Evolutionary conservation across 2,888 invertebrate genomes (phyloP).

Genomic region (Linyphia triangularis): DNA sequence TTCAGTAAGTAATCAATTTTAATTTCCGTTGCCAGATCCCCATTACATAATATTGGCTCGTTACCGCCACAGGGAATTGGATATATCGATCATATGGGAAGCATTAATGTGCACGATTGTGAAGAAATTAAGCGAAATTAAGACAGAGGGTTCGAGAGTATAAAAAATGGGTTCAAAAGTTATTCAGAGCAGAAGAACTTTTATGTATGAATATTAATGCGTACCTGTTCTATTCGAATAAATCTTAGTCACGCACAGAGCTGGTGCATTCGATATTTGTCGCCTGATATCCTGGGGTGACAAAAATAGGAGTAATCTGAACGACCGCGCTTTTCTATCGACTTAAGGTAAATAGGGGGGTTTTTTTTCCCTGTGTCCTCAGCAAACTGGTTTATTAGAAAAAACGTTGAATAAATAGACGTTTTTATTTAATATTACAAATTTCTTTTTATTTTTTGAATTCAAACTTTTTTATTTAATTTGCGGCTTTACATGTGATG

Average conservation of each 20-base stretch:
- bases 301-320: too few relatives aligned
- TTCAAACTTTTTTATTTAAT: too few relatives aligned
- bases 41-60: conserved; percentile 45
- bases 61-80: conserved; percentile 27
- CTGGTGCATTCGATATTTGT: neutral
- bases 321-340: too few relatives aligned
- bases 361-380: too few relatives aligned
- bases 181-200: neutral
- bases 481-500: too few relatives aligned
- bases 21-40: conserved; percentile 49
- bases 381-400: too few relatives aligned
- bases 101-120: conserved; percentile 48
- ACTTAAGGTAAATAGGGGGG: too few relatives aligned
- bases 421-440: too few relatives aligned
- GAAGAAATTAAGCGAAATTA: conserved; percentile 62
- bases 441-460: too few relatives aligned
- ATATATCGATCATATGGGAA: conserved; percentile 52
- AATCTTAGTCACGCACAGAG: neutral
- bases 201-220: conserved; percentile 24
- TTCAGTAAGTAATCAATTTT: conserved; percentile 61
- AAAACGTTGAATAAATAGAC: too few relatives aligned
- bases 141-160: neutral
- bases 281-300: neutral
- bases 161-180: conserved; percentile 1
- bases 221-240: neutral